Percentiles rank a stretch among this genome's conserved stretches.
Conservation (phyloP, 1,140 invertebrate species). For the Drosophila ohnishii region DNA sequence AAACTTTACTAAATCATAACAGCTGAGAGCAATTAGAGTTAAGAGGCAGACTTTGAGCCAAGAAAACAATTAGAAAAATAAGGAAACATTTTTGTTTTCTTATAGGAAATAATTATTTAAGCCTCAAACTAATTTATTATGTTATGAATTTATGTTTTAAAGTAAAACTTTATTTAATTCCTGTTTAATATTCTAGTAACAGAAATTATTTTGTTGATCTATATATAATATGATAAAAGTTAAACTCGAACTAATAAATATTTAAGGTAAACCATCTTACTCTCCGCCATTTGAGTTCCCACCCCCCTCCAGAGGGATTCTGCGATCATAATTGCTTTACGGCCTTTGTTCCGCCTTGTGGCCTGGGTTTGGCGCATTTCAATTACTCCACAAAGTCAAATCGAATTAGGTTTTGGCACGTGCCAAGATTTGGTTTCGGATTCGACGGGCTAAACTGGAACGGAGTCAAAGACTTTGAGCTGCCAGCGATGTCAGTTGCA, state of each 20-base stretch:
- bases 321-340: slow-evolving; percentile 71
- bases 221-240: not conserved
- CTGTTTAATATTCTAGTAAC: not conserved
- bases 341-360: slow-evolving; percentile 60
- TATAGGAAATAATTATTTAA: not conserved
- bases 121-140: not conserved
- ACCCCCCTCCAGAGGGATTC: slow-evolving; percentile 14
- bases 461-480: slow-evolving; percentile 36
- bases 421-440: slow-evolving; percentile 47
- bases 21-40: slow-evolving; percentile 1
- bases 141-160: too few relatives aligned
- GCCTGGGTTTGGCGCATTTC: slow-evolving; percentile 57
- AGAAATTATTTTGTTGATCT: too few relatives aligned
- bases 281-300: not conserved
- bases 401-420: slow-evolving; percentile 70
- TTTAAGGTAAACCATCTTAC: not conserved
- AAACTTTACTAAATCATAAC: slow-evolving; percentile 21
- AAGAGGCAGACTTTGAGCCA: not conserved
- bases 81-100: not conserved
- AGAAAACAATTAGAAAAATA: not conserved
- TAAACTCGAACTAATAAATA: not conserved
- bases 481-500: slow-evolving; percentile 58
- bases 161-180: too few relatives aligned
- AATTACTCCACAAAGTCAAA: slow-evolving; percentile 63
- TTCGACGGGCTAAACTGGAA: slow-evolving; percentile 50